phyloP scores from a whole-genome alignment of 1,140 invertebrate species.

The Lucilia cuprina region DNA sequence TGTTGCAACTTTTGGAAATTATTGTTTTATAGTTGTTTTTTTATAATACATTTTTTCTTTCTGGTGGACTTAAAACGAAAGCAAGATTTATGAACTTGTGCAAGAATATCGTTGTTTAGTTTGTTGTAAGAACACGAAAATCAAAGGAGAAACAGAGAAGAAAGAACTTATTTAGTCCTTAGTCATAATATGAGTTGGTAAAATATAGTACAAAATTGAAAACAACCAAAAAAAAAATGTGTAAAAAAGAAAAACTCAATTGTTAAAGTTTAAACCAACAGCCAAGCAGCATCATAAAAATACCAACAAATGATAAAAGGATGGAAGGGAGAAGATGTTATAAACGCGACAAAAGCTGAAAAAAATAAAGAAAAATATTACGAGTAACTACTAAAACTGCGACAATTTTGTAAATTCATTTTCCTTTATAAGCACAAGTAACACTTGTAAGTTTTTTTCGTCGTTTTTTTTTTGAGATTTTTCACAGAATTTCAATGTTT shows the following conservation, averaged over 20 bases:
- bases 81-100: not conserved
- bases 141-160: not conserved
- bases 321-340: not conserved
- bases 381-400: constrained; percentile 4
- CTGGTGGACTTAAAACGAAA: not conserved
- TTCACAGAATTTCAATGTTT: not conserved
- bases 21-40: not conserved
- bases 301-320: not conserved
- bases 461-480: no score
- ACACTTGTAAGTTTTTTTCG: constrained; percentile 21
- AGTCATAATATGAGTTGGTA: not conserved
- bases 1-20: not conserved
- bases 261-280: not conserved
- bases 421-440: constrained; percentile 9
- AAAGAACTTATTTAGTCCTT: not conserved
- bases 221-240: not conserved
- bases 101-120: not conserved
- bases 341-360: not conserved
- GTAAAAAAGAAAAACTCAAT: not conserved
- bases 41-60: not conserved
- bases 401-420: constrained; percentile 29
- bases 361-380: not conserved
- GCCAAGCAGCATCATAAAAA: not conserved
- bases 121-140: not conserved
- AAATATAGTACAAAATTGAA: not conserved